phyloP scores from a whole-genome alignment of 37 sponge, comb jelly and placozoan species.

The Ephydatia muelleri region DNA sequence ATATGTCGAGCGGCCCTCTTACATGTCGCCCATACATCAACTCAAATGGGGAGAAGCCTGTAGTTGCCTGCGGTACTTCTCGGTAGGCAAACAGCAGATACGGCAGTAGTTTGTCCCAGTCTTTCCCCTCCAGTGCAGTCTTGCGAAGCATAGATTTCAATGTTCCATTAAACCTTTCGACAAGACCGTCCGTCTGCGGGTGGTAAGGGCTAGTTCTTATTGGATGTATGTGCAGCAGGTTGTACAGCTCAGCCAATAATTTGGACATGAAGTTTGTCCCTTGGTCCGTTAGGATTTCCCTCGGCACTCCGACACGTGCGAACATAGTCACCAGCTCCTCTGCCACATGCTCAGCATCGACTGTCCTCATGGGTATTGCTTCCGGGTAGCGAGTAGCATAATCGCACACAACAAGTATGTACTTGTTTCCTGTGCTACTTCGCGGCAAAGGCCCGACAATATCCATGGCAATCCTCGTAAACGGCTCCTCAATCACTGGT shows the following conservation, averaged over 20 bases:
- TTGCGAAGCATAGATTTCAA: constrained; percentile 30
- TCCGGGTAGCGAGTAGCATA: constrained; percentile 59
- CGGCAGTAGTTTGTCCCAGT: constrained; percentile 27
- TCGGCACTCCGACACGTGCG: constrained; percentile 35
- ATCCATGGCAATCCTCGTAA: constrained; percentile 57
- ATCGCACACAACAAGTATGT: constrained; percentile 40
- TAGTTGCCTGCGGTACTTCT: background rate
- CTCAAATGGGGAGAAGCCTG: constrained; percentile 40
- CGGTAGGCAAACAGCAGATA: constrained; percentile 38
- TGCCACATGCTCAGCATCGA: constrained; percentile 46
- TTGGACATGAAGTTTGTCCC: constrained; percentile 39
- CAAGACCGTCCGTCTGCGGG: constrained; percentile 40
- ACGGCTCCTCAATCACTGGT: constrained; percentile 41
- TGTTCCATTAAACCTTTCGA: constrained; percentile 38
- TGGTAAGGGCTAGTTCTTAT: constrained; percentile 33
- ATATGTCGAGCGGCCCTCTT: constrained; percentile 39
- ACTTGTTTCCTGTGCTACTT: constrained; percentile 21
- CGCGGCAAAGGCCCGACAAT: constrained; percentile 54
- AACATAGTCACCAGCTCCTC: constrained; percentile 43
- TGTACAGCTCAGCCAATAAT: constrained; percentile 4
- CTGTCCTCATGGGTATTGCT: constrained; percentile 34
- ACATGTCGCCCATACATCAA: constrained; percentile 37
- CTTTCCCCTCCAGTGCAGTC: background rate
- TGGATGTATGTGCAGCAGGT: background rate
- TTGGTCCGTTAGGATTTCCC: constrained; percentile 55